Conservation (phyloP, 1,140 invertebrate species). For the Periplaneta americana region DNA sequence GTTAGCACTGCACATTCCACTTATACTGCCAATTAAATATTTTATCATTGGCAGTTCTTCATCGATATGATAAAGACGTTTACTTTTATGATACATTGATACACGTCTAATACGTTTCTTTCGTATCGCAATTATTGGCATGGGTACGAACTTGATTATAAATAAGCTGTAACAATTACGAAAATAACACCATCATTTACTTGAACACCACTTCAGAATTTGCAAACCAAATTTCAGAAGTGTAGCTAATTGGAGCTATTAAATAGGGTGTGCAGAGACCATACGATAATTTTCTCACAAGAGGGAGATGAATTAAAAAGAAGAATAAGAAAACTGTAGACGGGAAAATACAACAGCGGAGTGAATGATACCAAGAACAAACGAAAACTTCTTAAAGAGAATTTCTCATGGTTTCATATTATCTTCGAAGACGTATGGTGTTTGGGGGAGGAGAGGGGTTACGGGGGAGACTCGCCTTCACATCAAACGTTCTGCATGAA, state of each 20-base stretch:
- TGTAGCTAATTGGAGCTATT: not conserved
- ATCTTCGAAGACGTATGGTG: not conserved
- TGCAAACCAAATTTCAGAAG: not conserved
- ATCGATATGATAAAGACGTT: too few species aligned
- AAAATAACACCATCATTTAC: not conserved
- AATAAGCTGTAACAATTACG: not conserved
- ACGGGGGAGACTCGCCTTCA: not conserved
- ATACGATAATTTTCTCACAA: not conserved
- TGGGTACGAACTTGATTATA: not conserved
- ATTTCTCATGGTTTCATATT: not conserved
- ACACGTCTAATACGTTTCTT: too few species aligned
- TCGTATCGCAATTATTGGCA: not conserved
- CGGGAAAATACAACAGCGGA: too few species aligned
- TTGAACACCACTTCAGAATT: not conserved
- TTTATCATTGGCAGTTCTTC: too few species aligned
- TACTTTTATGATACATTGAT: too few species aligned
- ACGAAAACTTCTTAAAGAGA: not conserved
- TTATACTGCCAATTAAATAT: too few species aligned
- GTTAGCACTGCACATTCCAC: too few species aligned
- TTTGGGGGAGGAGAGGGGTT: not conserved
- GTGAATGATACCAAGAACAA: not conserved
- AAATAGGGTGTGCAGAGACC: not conserved
- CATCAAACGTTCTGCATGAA: not conserved
- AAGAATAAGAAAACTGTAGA: not conserved
- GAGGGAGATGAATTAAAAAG: too few species aligned